Evolutionary conservation across 2,888 invertebrate genomes (phyloP), one percentile per base, ranked within the genome.

Genomic region (Nephrocerus scutellatus): DNA sequence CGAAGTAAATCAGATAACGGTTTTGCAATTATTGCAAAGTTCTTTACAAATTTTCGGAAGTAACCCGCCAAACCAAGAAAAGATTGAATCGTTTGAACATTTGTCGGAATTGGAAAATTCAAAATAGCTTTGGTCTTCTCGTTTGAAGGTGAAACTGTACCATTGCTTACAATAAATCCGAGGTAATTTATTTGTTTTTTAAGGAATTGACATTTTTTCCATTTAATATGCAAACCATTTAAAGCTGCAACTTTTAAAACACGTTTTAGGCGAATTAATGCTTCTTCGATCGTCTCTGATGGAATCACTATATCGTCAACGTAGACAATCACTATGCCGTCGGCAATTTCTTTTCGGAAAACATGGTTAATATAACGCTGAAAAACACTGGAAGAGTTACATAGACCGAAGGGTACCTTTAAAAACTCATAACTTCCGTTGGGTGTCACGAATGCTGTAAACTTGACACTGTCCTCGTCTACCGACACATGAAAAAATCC

Each of bases 271-370:
- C 13, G 9, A n/a, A 4, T 30, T 3, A 37, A 10, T 9, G 16
- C 23, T 25, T 37, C 24, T 9, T 30, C 14, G 7, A 15, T n/a
- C 5, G 13, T 24, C 4, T 37, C 5, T 4, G 37, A 23, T 3
- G 35, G 35, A 26, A 35, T 35, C 16, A 35, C 26, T 25, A 35
- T 12, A 19, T 35, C 35, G 15, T 35, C 35, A 10, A 35, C 16
- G 16, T 35, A 35, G 9, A 13, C 9, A 3, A 36, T 19, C 2
- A 29, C 21, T 6, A 30, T 18, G 5, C 18, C 10, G 8, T 22
- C 10, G 5, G 13, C 14, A 5, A 30, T 22, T 4, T 30, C 10
- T 20, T 29, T 24, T 5, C 20, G 10, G 16, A 37, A 37, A 7
- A 37, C 19, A n/a, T 9, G n/a, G 9, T 16, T 15, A 8, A 37